Conservation (phyloP, 2,113 vertebrate species). For the Gymnobelideus leadbeateri region DNA sequence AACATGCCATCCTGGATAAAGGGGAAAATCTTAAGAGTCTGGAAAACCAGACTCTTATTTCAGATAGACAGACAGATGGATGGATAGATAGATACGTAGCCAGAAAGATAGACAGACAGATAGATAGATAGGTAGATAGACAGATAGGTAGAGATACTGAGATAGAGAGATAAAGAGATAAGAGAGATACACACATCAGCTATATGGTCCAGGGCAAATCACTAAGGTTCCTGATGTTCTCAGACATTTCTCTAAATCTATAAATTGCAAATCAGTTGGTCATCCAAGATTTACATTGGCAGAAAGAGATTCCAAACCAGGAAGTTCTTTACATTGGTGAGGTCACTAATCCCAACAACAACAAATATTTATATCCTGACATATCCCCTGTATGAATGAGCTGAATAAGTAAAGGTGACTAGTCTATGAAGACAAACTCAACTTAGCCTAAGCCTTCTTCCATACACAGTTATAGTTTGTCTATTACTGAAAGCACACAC, state of each 20-base stretch:
- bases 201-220: not conserved
- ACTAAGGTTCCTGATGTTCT: not conserved
- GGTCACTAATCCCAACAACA: not conserved
- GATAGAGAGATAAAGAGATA: too few species aligned
- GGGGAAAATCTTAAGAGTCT: not conserved
- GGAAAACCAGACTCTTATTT: too few species aligned
- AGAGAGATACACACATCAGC: too few species aligned
- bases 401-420: not conserved
- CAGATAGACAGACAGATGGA: too few species aligned
- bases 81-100: too few species aligned
- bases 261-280: not conserved
- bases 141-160: too few species aligned
- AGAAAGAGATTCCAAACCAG: not conserved
- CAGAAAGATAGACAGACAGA: too few species aligned
- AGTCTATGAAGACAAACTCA: not conserved
- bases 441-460: not conserved
- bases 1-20: not conserved
- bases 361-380: not conserved
- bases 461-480: not conserved
- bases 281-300: not conserved
- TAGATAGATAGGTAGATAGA: too few species aligned
- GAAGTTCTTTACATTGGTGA: not conserved
- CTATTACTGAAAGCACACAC: not conserved
- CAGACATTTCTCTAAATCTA: not conserved
- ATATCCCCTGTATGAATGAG: not conserved